Percentiles rank a stretch among this genome's conserved stretches.
Evolutionary conservation across 37 sponge, comb jelly and placozoan species (phyloP).

Genomic region (Ianthella basta): DNA sequence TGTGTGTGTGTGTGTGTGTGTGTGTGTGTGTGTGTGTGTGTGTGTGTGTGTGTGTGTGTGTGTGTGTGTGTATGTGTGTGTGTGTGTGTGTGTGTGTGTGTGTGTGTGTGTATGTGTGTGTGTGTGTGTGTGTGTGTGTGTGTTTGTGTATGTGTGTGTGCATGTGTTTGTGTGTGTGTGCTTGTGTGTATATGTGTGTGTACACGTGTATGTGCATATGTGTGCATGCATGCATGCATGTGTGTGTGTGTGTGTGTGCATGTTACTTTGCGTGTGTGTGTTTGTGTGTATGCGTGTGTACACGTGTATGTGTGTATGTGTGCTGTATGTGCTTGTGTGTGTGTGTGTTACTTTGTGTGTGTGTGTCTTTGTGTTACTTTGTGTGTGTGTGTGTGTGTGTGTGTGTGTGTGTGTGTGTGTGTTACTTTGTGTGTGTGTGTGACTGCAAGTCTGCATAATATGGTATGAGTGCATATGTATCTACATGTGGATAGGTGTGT

Average conservation of each 20-base stretch:
- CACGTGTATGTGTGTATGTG: neutral
- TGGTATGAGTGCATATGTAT: conserved; percentile 18
- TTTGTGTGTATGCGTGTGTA: neutral
- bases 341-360: neutral
- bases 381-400: neutral
- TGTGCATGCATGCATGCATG: neutral
- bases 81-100: conserved; percentile 38
- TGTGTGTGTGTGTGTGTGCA: conserved; percentile 10
- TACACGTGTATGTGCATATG: neutral
- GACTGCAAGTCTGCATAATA: neutral
- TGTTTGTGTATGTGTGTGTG: no score
- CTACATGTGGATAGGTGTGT: conserved; percentile 2
- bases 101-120: conserved; percentile 34
- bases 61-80: conserved; percentile 37
- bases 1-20: conserved; percentile 19
- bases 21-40: conserved; percentile 15
- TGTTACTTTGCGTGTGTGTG: neutral
- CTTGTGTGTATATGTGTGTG: no score
- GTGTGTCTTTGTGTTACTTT: neutral
- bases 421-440: conserved; percentile 6
- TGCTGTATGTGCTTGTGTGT: neutral
- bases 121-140: conserved; percentile 21
- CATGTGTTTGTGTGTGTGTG: no score
- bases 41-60: conserved; percentile 11
- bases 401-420: conserved; percentile 8